Conservation (phyloP, 2,888 invertebrate species). For the Nasonia oneida region DNA sequence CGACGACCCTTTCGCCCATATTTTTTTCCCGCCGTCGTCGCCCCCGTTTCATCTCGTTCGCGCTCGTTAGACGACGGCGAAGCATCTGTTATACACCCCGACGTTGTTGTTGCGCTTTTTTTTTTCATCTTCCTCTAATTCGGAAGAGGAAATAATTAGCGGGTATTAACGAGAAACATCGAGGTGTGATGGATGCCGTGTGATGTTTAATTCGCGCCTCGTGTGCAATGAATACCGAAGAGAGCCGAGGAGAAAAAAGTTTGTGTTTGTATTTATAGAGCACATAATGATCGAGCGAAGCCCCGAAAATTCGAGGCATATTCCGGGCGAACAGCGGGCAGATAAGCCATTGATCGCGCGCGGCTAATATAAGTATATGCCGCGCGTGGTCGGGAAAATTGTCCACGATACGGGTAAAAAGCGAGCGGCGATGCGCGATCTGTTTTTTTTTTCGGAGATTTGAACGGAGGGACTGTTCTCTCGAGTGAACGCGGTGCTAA, state of each 20-base stretch:
- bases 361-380: neutral
- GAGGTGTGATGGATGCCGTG: neutral
- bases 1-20: neutral
- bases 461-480: no score
- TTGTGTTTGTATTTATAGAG: neutral
- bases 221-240: neutral
- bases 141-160: slow-evolving; percentile 19
- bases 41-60: neutral
- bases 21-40: neutral
- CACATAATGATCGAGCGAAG: neutral
- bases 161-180: slow-evolving; percentile 24
- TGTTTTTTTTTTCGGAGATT: neutral
- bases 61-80: neutral
- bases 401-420: neutral
- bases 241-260: neutral
- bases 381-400: neutral
- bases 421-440: neutral
- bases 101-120: neutral
- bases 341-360: neutral
- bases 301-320: neutral
- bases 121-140: slow-evolving; percentile 18
- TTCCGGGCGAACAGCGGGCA: neutral
- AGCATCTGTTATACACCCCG: slow-evolving; percentile 4
- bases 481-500: no score
- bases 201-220: neutral